Percentiles rank a stretch among this genome's conserved stretches.
These are phyloP conservation scores for Tautogolabrus adspersus DNA, from an alignment of 2,113 vertebrate genomes.

Conservation along the genomic window DNA sequence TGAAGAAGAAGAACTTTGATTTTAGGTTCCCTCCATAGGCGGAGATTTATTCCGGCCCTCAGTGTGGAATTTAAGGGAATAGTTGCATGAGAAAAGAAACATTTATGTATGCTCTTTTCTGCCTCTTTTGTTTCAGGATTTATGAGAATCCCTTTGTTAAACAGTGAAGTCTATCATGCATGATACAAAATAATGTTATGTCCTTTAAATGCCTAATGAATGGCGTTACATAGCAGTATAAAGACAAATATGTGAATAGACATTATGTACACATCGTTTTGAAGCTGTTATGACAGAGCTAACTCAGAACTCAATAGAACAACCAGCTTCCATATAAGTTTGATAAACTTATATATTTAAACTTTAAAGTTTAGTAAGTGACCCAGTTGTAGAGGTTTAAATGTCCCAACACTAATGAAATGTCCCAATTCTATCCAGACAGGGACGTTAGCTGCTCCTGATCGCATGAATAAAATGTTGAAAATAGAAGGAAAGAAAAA, in stretches of 20 bases:
- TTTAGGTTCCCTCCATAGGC: too few species aligned
- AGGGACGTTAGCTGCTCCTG: not conserved
- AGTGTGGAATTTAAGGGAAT: too few species aligned
- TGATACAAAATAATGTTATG: slow-evolving; percentile 6
- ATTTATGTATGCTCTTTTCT: not conserved
- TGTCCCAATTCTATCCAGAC: not conserved
- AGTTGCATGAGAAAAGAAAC: too few species aligned
- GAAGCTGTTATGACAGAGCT: not conserved
- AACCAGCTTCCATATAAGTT: not conserved
- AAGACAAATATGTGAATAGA: slow-evolving; percentile 2
- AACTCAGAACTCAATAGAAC: not conserved
- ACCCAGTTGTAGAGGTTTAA: not conserved
- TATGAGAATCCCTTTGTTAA: not conserved
- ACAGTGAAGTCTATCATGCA: not conserved
- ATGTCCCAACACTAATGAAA: not conserved
- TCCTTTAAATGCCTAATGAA: not conserved
- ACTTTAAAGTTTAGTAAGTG: not conserved
- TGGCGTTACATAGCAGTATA: not conserved
- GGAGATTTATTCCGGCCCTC: not conserved
- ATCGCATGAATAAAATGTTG: not conserved
- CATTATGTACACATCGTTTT: not conserved
- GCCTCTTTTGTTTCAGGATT: not conserved
- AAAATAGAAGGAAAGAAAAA: too few species aligned
- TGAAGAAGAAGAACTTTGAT: not conserved
- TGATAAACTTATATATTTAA: not conserved